A percentile compares a stretch with the other conserved stretches of the same genome.
These are phyloP conservation scores for Casuarius casuarius DNA, from an alignment of 2,113 vertebrate species.

Conservation along the genomic window DNA sequence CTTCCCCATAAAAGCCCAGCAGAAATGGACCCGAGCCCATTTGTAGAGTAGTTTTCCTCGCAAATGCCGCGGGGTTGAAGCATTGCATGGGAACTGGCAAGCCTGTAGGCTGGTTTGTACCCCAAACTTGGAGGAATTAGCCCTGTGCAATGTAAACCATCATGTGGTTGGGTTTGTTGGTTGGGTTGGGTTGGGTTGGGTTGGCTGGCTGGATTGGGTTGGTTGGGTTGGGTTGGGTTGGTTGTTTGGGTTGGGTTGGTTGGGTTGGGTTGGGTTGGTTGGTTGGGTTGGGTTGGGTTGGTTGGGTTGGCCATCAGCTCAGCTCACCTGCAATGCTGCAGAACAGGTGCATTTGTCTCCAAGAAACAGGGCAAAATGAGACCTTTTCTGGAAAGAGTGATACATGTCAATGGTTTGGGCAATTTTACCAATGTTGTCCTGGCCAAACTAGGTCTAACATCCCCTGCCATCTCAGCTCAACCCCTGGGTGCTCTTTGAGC, in stretches of 20 bases:
- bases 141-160: rapidly evolving
- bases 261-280: too few relatives aligned
- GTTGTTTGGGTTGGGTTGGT: too few relatives aligned
- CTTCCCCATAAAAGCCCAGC: background rate
- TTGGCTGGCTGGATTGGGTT: too few relatives aligned
- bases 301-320: background rate
- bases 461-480: background rate
- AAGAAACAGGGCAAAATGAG: background rate
- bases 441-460: background rate
- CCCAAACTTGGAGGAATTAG: background rate
- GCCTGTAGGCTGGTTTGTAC: rapidly evolving
- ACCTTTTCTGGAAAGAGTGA: background rate
- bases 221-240: too few relatives aligned
- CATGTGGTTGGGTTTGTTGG: background rate
- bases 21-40: background rate
- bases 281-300: too few relatives aligned
- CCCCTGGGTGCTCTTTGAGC: background rate
- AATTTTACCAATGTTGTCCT: rapidly evolving
- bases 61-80: rapidly evolving
- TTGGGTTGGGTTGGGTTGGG: too few relatives aligned
- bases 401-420: background rate
- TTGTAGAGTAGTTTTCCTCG: background rate
- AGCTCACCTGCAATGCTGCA: background rate
- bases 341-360: background rate
- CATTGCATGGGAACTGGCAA: background rate